Evolutionary conservation across 1,140 invertebrate genomes (phyloP).

Genomic region (Drosophila busckii): DNA sequence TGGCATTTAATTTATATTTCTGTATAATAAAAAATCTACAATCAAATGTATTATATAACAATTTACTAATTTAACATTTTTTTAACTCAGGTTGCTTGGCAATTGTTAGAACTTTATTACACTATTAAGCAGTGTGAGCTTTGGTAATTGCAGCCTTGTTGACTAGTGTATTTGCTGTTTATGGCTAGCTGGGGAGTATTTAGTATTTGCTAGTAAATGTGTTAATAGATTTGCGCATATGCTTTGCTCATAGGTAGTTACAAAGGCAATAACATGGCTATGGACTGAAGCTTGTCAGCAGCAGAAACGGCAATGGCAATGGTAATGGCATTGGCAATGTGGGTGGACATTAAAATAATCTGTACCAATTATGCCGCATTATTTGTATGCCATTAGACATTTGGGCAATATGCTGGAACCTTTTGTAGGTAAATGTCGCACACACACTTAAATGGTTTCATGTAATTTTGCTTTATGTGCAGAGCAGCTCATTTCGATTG

Average conservation of each 20-base stretch:
- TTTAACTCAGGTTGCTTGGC: too few species aligned
- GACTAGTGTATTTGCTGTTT: too few species aligned
- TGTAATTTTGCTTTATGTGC: slow-evolving; percentile 9
- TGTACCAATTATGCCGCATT: slow-evolving; percentile 63
- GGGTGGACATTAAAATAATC: slow-evolving; percentile 38
- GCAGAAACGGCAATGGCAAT: slow-evolving; percentile 9
- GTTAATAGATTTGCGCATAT: slow-evolving; percentile 64
- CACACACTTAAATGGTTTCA: too few species aligned
- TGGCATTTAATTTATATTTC: too few species aligned
- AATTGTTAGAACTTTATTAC: too few species aligned
- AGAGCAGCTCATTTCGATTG: too few species aligned
- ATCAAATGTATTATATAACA: too few species aligned
- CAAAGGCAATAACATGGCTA: slow-evolving; percentile 2
- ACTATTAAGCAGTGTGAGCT: too few species aligned
- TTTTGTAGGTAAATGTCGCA: slow-evolving; percentile 10
- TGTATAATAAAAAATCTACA: too few species aligned
- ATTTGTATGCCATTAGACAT: slow-evolving; percentile 32
- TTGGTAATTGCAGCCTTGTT: too few species aligned
- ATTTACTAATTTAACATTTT: too few species aligned
- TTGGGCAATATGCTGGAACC: slow-evolving; percentile 21
- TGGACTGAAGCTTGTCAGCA: not conserved
- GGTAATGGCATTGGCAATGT: not conserved
- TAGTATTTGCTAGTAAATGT: slow-evolving; percentile 68
- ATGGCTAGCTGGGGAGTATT: too few species aligned
- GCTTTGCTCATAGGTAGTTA: slow-evolving; percentile 4